phyloP scores from a whole-genome alignment of 2,888 invertebrate species.

The Lamellibrachia columna region DNA sequence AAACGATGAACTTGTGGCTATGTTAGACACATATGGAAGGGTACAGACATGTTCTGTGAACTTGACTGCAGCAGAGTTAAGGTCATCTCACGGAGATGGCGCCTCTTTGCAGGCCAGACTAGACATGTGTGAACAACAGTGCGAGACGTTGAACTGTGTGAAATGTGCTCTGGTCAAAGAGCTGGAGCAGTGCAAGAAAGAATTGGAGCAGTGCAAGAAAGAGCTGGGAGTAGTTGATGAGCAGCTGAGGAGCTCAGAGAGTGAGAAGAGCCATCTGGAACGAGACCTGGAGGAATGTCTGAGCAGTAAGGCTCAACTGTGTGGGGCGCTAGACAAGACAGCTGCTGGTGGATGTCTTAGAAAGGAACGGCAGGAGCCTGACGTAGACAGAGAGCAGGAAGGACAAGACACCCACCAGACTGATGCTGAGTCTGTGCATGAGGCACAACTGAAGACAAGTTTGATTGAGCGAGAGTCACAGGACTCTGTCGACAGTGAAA shows the following conservation, averaged over 20 bases:
- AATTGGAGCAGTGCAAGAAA: slow-evolving; percentile 8
- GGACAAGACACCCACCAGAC: neutral
- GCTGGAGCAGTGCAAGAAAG: slow-evolving; percentile 6
- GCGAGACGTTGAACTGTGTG: neutral
- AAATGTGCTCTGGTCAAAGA: neutral
- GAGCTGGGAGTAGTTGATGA: neutral
- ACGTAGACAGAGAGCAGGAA: slow-evolving; percentile 21
- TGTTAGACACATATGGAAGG: neutral
- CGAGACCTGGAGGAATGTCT: slow-evolving; percentile 6
- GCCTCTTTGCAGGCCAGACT: neutral
- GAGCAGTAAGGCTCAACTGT: neutral
- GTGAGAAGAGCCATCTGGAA: neutral
- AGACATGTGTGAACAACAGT: neutral
- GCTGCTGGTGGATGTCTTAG: neutral
- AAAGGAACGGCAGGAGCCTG: neutral
- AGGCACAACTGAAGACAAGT: neutral
- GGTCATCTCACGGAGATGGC: neutral
- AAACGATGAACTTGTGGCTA: neutral
- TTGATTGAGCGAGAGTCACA: neutral
- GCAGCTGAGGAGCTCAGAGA: slow-evolving; percentile 11
- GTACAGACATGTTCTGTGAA: neutral
- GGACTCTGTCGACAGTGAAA: neutral
- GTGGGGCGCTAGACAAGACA: neutral
- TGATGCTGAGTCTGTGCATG: neutral
- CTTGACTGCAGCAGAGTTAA: neutral